Evolutionary conservation across 2,113 vertebrate species (phyloP).

Genomic region (Delphinapterus leucas): DNA sequence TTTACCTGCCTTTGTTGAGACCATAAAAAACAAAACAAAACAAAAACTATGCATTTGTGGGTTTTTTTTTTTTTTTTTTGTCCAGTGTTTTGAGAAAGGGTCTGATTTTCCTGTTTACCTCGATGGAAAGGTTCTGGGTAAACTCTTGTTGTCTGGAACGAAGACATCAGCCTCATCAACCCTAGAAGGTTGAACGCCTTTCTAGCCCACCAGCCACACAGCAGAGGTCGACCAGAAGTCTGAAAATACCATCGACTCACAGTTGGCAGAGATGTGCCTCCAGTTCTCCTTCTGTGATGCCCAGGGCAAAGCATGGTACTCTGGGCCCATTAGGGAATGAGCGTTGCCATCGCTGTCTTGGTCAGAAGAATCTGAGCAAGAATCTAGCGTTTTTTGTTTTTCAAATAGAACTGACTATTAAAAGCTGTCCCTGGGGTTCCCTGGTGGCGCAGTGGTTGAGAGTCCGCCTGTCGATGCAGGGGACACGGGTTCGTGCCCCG

Average conservation of each 20-base stretch:
- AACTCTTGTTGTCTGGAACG: background rate
- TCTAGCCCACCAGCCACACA: background rate
- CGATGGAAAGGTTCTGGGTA: background rate
- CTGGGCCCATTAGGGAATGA: background rate
- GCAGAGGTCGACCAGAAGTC: background rate
- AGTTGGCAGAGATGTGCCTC: rapidly evolving
- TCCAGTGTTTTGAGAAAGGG: background rate
- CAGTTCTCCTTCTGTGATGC: background rate
- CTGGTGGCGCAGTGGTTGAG: no score
- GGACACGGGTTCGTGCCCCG: no score
- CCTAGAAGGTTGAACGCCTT: background rate
- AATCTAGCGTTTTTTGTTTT: background rate
- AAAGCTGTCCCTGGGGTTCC: background rate
- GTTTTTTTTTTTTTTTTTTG: background rate
- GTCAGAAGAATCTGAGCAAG: background rate
- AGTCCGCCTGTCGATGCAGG: no score
- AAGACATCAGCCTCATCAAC: background rate
- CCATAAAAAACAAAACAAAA: background rate
- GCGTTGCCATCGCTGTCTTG: background rate
- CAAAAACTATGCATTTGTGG: background rate
- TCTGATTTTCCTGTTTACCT: background rate
- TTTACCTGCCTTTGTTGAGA: conserved; percentile 12
- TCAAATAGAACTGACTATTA: background rate
- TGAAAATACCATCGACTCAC: background rate
- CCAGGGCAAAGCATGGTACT: background rate